Conservation (phyloP, 2,888 invertebrate species). For the Latheticus oryzae region DNA sequence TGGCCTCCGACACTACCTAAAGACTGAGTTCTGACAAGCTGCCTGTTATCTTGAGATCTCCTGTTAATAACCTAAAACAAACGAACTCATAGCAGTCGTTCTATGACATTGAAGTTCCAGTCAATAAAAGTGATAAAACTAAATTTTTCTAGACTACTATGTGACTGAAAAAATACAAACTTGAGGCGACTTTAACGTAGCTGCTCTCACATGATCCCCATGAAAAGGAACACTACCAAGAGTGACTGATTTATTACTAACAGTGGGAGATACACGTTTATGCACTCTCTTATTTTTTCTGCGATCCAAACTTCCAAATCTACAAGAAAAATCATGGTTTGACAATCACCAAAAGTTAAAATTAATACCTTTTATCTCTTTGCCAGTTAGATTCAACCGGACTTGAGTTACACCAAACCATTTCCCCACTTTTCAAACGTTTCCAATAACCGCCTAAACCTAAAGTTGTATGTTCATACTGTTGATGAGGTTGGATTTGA, state of each 20-base stretch:
- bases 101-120: too few relatives aligned
- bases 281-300: constrained; percentile 66
- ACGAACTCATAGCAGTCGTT: constrained; percentile 1
- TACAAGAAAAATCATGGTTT: constrained; percentile 47
- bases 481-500: constrained; percentile 63
- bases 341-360: constrained; percentile 8
- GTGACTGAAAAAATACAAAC: too few relatives aligned
- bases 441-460: constrained; percentile 65
- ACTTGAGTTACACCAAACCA: constrained; percentile 61
- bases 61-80: constrained; percentile 53
- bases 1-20: constrained; percentile 70
- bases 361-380: constrained; percentile 60
- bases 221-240: constrained; percentile 56
- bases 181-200: constrained; percentile 57
- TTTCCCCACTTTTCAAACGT: constrained; percentile 61
- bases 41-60: constrained; percentile 60
- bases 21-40: constrained; percentile 70
- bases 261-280: constrained; percentile 60
- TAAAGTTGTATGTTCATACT: constrained; percentile 60
- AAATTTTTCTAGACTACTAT: not conserved
- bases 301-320: constrained; percentile 73
- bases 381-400: constrained; percentile 58
- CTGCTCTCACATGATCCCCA: constrained; percentile 56
- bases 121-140: constrained; percentile 1
- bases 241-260: constrained; percentile 61